Evolutionary conservation across 2,888 invertebrate species (phyloP).

Genomic region (Selenia dentaria): DNA sequence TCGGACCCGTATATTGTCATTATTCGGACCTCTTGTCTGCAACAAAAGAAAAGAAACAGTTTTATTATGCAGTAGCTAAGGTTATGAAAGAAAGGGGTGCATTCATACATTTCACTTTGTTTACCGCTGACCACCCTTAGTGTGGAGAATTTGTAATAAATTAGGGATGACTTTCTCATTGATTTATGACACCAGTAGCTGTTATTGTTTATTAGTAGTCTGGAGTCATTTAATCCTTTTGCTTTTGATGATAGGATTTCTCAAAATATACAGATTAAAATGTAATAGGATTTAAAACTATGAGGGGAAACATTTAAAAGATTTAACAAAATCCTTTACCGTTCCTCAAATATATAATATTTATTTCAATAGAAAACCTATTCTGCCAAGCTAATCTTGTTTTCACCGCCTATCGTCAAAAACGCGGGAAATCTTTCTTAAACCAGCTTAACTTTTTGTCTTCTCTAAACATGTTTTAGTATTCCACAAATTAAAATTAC

Average conservation of each 20-base stretch:
- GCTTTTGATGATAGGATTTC: conserved; percentile 31
- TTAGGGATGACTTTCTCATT: conserved; percentile 49
- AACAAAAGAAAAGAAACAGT: conserved; percentile 50
- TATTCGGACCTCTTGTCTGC: conserved; percentile 30
- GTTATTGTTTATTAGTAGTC: conserved; percentile 35
- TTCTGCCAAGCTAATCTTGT: no score
- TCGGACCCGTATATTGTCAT: conserved; percentile 39
- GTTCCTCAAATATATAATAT: no score
- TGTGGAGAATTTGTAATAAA: conserved; percentile 54
- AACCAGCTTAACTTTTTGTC: conserved; percentile 5
- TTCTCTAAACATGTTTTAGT: conserved; percentile 10
- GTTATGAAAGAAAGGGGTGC: conserved; percentile 62
- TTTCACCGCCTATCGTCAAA: conserved; percentile 14
- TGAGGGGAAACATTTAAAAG: conserved; percentile 3
- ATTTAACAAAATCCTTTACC: conserved; percentile 5
- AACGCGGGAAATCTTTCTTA: conserved; percentile 10
- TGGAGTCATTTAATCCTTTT: conserved; percentile 28
- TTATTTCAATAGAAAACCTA: no score
- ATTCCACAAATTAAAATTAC: conserved; percentile 9
- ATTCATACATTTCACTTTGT: conserved; percentile 48
- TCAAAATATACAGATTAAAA: conserved; percentile 9
- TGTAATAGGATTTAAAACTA: conserved; percentile 12
- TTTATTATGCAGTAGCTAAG: conserved; percentile 71
- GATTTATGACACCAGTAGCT: conserved; percentile 61
- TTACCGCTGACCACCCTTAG: conserved; percentile 55